Percentiles rank a stretch among this genome's conserved stretches.
Evolutionary conservation across 2,797 vertebrate species (phyloP).

Genomic region (Tangara arthus): DNA sequence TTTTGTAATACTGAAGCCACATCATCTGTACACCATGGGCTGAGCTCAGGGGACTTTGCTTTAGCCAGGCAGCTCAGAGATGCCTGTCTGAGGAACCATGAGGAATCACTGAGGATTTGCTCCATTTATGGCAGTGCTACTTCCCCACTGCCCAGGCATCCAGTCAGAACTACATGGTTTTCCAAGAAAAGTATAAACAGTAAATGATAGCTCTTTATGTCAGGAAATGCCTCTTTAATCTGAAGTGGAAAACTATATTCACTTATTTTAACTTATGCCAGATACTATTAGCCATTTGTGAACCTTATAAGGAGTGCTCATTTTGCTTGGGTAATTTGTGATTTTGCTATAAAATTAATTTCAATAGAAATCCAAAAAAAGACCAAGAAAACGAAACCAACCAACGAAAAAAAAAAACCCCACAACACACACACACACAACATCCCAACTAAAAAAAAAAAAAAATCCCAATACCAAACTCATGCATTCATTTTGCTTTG

Average conservation of each 20-base stretch:
- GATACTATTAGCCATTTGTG: neutral
- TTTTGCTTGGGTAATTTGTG: neutral
- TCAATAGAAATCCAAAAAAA: neutral
- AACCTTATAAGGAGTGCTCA: neutral
- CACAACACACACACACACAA: neutral
- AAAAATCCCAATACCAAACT: neutral
- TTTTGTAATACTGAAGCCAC: neutral
- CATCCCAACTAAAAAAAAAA: neutral
- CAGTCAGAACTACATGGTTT: neutral
- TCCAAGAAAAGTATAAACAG: conserved; percentile 16
- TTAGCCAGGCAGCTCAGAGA: neutral
- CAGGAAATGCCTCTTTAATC: conserved; percentile 53
- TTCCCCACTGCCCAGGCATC: neutral
- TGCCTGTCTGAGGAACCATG: neutral
- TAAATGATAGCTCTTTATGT: neutral
- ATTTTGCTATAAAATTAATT: neutral
- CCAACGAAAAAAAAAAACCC: neutral
- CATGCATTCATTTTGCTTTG: neutral
- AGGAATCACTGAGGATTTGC: neutral
- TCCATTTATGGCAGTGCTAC: neutral
- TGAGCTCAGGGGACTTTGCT: neutral
- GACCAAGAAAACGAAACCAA: neutral
- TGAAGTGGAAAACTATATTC: conserved; percentile 10
- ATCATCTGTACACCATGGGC: rapidly evolving
- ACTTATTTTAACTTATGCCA: neutral